Conservation (phyloP, 2,113 vertebrate genomes). For the Myotis brandtii region DNA sequence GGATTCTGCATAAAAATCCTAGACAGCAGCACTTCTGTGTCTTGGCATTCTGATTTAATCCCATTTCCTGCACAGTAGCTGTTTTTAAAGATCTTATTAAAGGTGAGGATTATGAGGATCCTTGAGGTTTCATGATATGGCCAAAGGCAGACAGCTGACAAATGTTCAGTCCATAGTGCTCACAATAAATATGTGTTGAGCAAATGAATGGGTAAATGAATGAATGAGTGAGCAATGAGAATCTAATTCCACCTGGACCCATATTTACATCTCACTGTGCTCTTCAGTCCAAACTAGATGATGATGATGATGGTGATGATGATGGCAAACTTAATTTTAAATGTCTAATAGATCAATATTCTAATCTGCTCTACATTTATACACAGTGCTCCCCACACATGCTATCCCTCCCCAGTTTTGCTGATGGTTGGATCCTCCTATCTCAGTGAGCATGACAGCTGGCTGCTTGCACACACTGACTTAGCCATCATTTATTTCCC, state of each 20-base stretch:
- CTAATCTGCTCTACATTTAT: neutral
- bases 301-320: neutral
- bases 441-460: neutral
- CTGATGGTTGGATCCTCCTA: constrained; percentile 25
- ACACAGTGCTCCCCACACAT: neutral
- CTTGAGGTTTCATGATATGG: neutral
- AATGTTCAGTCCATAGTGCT: neutral
- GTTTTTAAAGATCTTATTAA: constrained; percentile 8
- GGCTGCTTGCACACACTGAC: neutral
- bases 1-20: neutral
- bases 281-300: neutral
- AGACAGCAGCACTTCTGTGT: neutral
- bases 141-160: neutral
- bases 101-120: neutral
- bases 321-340: neutral
- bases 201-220: neutral
- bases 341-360: neutral
- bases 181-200: neutral
- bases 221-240: neutral
- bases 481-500: constrained; percentile 40
- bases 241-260: neutral
- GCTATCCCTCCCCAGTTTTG: neutral
- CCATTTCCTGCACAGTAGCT: neutral
- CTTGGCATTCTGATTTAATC: neutral
- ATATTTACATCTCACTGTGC: neutral